Evolutionary conservation across 2,888 invertebrate genomes (phyloP), one percentile per base, ranked within the genome.

Genomic region (Meteorus cinctellus): DNA sequence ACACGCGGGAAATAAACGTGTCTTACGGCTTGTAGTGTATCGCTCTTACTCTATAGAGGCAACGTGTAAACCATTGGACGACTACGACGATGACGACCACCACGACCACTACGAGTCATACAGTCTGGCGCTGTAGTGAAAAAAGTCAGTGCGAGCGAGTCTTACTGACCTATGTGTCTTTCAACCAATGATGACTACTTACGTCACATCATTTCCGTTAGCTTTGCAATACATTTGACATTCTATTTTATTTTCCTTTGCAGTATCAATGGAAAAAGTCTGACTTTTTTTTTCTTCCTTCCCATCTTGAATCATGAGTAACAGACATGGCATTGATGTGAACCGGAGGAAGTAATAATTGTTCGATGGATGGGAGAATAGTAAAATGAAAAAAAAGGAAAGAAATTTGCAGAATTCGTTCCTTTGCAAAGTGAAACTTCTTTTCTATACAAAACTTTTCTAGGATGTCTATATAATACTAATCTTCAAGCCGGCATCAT

Each of bases 91-190:
- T 41, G 41, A 41, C 8, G 41, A 41, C 41, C 41, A 41, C 41
- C 41, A 41, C 41, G 41, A 41, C 41, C 12, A 59, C 27, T 34
- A 34, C 59, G 55, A 63, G 45, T 62, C 34, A 75, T 48, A 24
- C 31, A 71, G 31, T n/a, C 19, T 19, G 34, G 31, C 60, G 55
- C 51, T 31, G 74, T 51, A 75, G 6, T 10, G n/a, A 16, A 77
- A 66, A 67, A 75, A 72, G 66, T 75, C 60, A 68, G 59, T 59
- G 60, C 24, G 14, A 72, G 69, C 73, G 72, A 77, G 77, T 77
- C 77, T 79, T 77, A 77, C 78, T 78, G 79, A 79, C 78, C 78
- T 76, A 78, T 79, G 59, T 73, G 72, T 73, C 36, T 76, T 71
- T 41, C 34, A 19, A 45, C 24, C 45, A 41, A 41, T 41, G 8